Evolutionary conservation across 2,113 vertebrate species (phyloP), one percentile per base, ranked within the genome.

Genomic region (Cavia porcellus): DNA sequence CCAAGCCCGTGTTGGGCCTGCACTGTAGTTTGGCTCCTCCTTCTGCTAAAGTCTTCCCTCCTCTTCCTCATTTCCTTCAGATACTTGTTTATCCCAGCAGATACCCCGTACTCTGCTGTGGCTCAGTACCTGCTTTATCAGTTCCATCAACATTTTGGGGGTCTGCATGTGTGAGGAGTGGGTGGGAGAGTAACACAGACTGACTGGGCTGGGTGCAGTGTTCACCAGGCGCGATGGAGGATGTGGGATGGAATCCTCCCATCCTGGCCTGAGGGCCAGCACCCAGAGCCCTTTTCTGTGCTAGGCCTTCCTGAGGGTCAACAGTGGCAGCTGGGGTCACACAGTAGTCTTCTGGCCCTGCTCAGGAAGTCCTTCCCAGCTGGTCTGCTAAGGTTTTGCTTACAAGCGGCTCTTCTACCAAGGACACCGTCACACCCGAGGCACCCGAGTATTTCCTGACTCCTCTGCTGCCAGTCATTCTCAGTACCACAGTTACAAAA

Each of bases 161-260:
- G 8, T 85, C 2, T 2, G 5, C 9, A 0, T 7, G 30, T 32
- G 64, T 79, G 68, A n/a, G 59, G 17, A 8, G 14, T 0, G 4
- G 52, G 30, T 2, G 22, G 1, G 24, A 22, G 13, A 38, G 61
- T 10, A 68, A 38, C 2, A 15, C 10, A 11, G 13, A 24, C 32
- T 50, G 4, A 9, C 14, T 3, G 17, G 45, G 30, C 52, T 61
- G 38, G 25, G 55, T 20, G 62, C 12, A 22, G 22, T 47, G n/a
- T 59, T 35, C 12, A 0, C 17, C 0, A 0, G 32, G 68, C 15
- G 7, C 0, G 3, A 42, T 2, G 14, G 35, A 87, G 42, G 38
- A 20, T 24, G 8, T 32, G 10, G 14, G 6, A 7, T 61, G 50
- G 50, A 50, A 20, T 4, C n/a, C 8, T 30, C n/a, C 55, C 24